These are phyloP conservation scores for Synergus laeviventris DNA, from an alignment of 2,888 invertebrate species.

Conservation along the genomic window DNA sequence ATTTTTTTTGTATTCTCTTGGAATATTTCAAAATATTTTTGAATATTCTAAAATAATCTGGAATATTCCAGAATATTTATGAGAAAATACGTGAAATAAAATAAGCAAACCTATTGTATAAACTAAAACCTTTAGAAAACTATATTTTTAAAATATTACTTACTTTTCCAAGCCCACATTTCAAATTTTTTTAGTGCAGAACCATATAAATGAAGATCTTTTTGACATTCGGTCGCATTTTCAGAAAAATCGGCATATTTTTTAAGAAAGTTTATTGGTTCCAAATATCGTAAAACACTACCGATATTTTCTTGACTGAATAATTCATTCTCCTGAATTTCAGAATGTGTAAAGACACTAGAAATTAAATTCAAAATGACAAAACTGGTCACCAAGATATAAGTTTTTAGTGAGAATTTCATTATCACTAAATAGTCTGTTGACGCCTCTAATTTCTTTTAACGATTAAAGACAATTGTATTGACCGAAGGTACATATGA, in stretches of 20 bases:
- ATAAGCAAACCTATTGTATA: neutral
- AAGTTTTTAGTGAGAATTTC: neutral
- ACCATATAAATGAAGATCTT: neutral
- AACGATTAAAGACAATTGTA: no score
- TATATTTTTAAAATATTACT: neutral
- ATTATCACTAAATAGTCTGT: neutral
- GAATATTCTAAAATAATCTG: neutral
- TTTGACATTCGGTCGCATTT: neutral
- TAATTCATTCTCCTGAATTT: neutral
- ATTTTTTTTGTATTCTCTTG: neutral
- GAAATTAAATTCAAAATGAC: neutral
- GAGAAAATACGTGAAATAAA: neutral
- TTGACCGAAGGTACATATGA: no score
- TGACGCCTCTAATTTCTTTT: no score
- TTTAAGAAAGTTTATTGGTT: neutral
- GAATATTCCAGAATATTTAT: neutral
- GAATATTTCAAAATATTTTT: neutral
- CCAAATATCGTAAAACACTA: neutral
- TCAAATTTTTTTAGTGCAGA: neutral
- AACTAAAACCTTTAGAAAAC: neutral
- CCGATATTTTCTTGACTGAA: neutral
- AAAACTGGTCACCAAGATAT: neutral
- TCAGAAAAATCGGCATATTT: neutral
- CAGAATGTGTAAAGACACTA: neutral
- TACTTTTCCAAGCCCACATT: conserved; percentile 14